phyloP scores from a whole-genome alignment of 2,113 vertebrate genomes.

The Centropus unirufus region DNA sequence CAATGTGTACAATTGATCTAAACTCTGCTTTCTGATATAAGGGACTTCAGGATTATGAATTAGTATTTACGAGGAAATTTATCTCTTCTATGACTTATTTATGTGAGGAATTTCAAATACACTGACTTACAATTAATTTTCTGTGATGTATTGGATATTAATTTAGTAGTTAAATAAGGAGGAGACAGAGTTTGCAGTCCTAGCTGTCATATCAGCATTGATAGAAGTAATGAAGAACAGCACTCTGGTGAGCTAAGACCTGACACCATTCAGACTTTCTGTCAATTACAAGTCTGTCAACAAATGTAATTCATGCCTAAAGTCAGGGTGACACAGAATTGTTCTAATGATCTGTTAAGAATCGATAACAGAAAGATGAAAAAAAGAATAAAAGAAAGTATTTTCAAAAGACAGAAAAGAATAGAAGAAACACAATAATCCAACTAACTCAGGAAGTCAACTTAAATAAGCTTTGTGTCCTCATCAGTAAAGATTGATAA shows the following conservation, averaged over 20 bases:
- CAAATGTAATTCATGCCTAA: not conserved
- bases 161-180: not conserved
- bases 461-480: not conserved
- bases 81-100: not conserved
- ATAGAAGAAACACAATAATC: not conserved
- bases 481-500: not conserved
- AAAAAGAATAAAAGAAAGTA: not conserved
- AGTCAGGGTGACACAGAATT: not conserved
- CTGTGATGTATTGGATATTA: not conserved
- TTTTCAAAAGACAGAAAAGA: not conserved
- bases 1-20: not conserved
- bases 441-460: not conserved
- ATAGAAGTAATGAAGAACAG: not conserved
- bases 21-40: not conserved
- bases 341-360: not conserved
- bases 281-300: not conserved
- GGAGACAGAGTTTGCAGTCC: not conserved
- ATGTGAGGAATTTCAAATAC: not conserved
- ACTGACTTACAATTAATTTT: not conserved
- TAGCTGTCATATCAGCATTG: not conserved
- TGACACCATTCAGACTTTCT: not conserved
- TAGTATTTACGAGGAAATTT: not conserved
- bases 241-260: not conserved
- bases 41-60: not conserved
- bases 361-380: not conserved